A percentile compares a stretch with the other conserved stretches of the same genome.
phyloP scores from a whole-genome alignment of 1,140 invertebrate species.

The Hyles euphorbiae region DNA sequence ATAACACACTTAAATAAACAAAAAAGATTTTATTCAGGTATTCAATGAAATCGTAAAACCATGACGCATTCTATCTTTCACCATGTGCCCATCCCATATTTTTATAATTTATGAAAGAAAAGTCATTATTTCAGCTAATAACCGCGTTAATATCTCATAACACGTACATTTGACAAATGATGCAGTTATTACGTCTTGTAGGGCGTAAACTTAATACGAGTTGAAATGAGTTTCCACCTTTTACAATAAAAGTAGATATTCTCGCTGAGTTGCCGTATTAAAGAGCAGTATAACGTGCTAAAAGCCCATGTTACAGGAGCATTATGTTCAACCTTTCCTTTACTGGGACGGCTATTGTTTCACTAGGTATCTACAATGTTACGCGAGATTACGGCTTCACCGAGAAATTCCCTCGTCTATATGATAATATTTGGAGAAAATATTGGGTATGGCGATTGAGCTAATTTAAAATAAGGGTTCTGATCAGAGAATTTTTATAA shows the following conservation, averaged over 20 bases:
- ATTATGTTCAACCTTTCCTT: slow-evolving; percentile 30
- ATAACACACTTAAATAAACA: too few relatives aligned
- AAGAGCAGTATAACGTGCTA: slow-evolving; percentile 25
- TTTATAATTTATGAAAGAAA: too few relatives aligned
- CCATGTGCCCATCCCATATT: too few relatives aligned
- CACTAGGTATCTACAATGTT: slow-evolving; percentile 21
- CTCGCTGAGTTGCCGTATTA: slow-evolving; percentile 22
- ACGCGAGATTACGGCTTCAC: slow-evolving; percentile 19
- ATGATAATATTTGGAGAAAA: slow-evolving; percentile 18
- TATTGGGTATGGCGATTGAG: too few relatives aligned
- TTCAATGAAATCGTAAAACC: too few relatives aligned
- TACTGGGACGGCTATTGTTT: slow-evolving; percentile 28
- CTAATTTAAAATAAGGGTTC: too few relatives aligned
- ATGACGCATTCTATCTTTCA: too few relatives aligned
- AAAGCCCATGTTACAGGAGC: slow-evolving; percentile 25
- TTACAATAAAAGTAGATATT: slow-evolving; percentile 17
- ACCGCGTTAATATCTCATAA: background rate
- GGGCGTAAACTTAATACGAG: slow-evolving; percentile 19
- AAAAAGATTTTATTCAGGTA: too few relatives aligned
- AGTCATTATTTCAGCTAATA: too few relatives aligned
- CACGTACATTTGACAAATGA: slow-evolving; percentile 4
- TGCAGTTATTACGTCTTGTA: slow-evolving; percentile 8
- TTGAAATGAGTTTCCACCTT: slow-evolving; percentile 20
- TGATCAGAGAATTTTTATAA: too few relatives aligned
- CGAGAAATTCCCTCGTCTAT: slow-evolving; percentile 23